Conservation (phyloP, 1,140 invertebrate species). For the Helicoverpa zea region DNA sequence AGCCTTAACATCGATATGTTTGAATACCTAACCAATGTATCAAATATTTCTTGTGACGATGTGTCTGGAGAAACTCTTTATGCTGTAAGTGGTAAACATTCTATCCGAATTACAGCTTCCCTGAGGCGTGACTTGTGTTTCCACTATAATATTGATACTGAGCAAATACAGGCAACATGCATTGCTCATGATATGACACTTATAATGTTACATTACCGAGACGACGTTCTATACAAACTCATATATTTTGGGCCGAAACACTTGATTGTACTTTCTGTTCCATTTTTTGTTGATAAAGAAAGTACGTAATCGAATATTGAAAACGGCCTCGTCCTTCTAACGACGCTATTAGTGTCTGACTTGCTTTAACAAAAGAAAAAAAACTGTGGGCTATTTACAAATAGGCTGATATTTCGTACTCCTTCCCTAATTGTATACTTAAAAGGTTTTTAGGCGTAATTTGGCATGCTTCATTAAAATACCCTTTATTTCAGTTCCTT, state of each 20-base stretch:
- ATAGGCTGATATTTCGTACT: neutral
- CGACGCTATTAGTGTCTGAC: slow-evolving; percentile 14
- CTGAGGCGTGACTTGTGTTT: neutral
- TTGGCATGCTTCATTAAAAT: neutral
- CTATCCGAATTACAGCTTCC: neutral
- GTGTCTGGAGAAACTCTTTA: neutral
- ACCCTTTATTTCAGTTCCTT: neutral
- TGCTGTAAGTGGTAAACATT: neutral
- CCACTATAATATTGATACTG: neutral
- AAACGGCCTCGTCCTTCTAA: neutral
- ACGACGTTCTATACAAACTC: neutral
- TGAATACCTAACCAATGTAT: neutral
- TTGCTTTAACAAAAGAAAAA: neutral
- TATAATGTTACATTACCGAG: too few relatives aligned
- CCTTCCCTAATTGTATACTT: neutral
- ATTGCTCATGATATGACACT: too few relatives aligned
- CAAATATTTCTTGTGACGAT: neutral
- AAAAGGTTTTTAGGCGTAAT: neutral
- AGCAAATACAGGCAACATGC: too few relatives aligned
- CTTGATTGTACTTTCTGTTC: neutral
- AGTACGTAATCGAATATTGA: slow-evolving; percentile 2
- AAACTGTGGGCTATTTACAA: too few relatives aligned
- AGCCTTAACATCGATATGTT: too few relatives aligned
- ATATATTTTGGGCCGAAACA: neutral
- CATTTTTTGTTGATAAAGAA: neutral